These are phyloP conservation scores for Byasa hedistus DNA, from an alignment of 2,888 invertebrate genomes.

Conservation along the genomic window DNA sequence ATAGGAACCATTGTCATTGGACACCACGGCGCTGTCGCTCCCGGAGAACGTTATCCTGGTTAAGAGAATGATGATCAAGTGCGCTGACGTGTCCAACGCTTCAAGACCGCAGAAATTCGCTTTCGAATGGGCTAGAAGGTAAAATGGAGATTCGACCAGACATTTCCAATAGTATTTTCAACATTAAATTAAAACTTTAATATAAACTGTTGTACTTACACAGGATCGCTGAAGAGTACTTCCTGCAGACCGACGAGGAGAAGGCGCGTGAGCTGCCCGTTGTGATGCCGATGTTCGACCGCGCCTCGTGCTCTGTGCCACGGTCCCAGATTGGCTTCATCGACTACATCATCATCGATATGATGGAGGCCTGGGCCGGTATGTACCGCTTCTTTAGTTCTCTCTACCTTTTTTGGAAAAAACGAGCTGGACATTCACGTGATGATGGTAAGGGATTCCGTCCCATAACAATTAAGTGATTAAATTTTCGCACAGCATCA, in stretches of 20 bases:
- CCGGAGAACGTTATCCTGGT: conserved; percentile 92
- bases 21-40: conserved; percentile 73
- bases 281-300: conserved; percentile 99
- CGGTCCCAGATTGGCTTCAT: conserved; percentile 98
- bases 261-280: conserved; percentile 93
- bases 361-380: conserved; percentile 99
- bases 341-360: conserved; percentile 97
- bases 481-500: no score
- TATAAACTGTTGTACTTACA: conserved; percentile 7
- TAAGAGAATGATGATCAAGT: conserved; percentile 98
- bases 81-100: conserved; percentile 98
- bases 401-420: no score
- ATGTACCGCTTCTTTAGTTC: conserved; percentile 43
- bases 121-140: conserved; percentile 93
- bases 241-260: conserved; percentile 98
- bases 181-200: neutral
- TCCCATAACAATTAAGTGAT: no score
- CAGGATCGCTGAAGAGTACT: conserved; percentile 98
- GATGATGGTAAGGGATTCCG: neutral
- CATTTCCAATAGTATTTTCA: neutral
- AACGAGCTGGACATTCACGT: neutral
- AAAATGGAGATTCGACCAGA: conserved; percentile 15
- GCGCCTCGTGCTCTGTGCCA: conserved; percentile 96
- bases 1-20: conserved; percentile 71
- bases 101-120: conserved; percentile 90